phyloP scores from a whole-genome alignment of 2,888 invertebrate genomes.

The Priapulus caudatus region DNA sequence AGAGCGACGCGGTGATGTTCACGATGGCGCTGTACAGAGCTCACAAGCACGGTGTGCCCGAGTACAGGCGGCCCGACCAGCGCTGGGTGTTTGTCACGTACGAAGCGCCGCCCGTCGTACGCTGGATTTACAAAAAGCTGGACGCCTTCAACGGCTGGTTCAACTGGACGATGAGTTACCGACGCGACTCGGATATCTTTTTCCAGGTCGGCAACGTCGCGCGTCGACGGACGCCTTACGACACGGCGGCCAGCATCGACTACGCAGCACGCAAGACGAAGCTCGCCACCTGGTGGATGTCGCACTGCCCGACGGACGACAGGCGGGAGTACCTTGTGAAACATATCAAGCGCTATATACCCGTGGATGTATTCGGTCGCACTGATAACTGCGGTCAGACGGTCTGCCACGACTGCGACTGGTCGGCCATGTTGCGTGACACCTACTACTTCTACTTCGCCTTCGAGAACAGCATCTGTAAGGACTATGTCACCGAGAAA shows the following conservation, averaged over 20 bases:
- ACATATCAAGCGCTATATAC: too few species aligned
- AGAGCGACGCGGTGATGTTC: background rate
- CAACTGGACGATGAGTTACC: background rate
- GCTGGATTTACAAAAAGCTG: background rate
- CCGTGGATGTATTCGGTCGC: too few species aligned
- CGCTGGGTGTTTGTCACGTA: background rate
- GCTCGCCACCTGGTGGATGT: background rate
- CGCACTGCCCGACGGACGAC: background rate
- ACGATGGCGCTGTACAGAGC: background rate
- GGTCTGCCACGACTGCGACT: background rate
- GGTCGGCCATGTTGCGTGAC: background rate
- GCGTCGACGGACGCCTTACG: background rate
- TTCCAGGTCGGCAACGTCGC: background rate
- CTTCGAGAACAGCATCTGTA: constrained; percentile 3
- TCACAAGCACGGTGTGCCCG: background rate
- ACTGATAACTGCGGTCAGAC: background rate
- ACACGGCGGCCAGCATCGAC: too few species aligned
- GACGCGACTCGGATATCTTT: background rate
- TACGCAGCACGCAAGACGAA: background rate
- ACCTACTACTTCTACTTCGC: background rate
- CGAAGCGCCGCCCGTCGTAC: background rate
- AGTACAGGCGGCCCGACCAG: background rate
- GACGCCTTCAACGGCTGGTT: background rate
- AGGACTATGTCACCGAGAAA: too few species aligned
- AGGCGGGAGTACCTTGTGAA: background rate